These are phyloP conservation scores for Propithecus coquereli DNA, from an alignment of 2,113 vertebrate species.

Conservation along the genomic window DNA sequence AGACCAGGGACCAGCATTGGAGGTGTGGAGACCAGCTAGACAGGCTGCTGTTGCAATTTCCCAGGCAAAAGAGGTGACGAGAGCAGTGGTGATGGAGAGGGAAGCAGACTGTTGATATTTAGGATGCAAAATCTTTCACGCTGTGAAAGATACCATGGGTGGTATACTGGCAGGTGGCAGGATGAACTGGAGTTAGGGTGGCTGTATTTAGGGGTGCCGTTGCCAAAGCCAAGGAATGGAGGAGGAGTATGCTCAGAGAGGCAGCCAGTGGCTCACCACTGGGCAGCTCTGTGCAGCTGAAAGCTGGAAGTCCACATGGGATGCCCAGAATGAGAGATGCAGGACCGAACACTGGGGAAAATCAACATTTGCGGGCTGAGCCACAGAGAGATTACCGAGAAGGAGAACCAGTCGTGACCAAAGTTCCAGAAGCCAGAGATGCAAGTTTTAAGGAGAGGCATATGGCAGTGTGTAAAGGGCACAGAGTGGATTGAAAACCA, in stretches of 20 bases:
- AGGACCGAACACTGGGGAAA: neutral
- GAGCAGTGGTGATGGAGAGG: neutral
- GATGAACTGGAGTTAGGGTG: neutral
- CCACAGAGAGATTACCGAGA: neutral
- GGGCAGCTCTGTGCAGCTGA: neutral
- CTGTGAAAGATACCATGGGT: neutral
- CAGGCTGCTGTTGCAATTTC: neutral
- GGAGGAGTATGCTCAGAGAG: fast-evolving
- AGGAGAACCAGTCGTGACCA: fast-evolving
- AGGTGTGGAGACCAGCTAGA: neutral
- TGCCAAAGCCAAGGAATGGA: neutral
- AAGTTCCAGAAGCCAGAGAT: neutral
- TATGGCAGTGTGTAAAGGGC: neutral
- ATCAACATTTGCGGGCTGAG: too few species aligned
- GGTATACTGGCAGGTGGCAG: neutral
- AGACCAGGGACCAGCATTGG: neutral
- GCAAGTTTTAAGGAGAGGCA: neutral
- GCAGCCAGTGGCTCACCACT: fast-evolving
- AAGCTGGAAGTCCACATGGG: fast-evolving
- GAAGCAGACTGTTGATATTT: fast-evolving
- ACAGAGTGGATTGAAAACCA: neutral
- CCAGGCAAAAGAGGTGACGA: neutral
- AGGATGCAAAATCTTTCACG: fast-evolving
- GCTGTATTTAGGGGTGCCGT: neutral
- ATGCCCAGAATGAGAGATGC: neutral